These are phyloP conservation scores for Falco rusticolus DNA, from an alignment of 2,797 vertebrate genomes.

Conservation along the genomic window DNA sequence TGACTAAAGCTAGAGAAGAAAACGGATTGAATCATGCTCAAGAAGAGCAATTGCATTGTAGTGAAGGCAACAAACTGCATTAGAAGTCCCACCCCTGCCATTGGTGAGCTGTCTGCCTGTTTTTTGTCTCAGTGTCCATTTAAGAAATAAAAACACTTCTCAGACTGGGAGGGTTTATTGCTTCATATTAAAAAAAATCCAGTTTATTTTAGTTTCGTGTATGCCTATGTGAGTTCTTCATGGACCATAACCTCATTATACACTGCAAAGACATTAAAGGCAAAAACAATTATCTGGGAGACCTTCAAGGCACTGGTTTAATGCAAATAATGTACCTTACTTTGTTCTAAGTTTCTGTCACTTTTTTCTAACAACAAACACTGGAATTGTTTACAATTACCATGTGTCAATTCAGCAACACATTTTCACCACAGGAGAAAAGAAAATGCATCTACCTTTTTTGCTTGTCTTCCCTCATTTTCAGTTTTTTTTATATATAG, in stretches of 20 bases:
- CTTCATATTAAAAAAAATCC: not conserved
- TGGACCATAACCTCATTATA: not conserved
- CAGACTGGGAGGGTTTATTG: not conserved
- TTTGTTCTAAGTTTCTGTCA: not conserved
- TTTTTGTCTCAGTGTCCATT: not conserved
- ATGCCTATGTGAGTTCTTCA: not conserved
- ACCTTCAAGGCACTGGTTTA: not conserved
- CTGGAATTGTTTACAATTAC: not conserved
- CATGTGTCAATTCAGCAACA: not conserved
- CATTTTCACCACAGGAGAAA: not conserved
- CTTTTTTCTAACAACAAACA: not conserved
- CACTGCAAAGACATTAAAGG: not conserved
- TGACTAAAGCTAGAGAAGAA: not conserved
- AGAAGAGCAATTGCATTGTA: not conserved
- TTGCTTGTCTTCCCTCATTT: not conserved
- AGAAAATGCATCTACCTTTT: not conserved
- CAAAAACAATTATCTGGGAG: not conserved
- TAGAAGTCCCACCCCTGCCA: not conserved
- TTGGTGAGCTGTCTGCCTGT: not conserved
- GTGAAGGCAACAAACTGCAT: not conserved
- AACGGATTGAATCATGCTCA: not conserved
- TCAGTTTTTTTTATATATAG: not conserved
- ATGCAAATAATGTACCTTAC: not conserved
- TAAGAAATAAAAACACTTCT: not conserved
- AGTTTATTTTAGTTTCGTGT: not conserved